These are phyloP conservation scores for Dryobota labecula DNA, from an alignment of 2,888 invertebrate species.

Conservation along the genomic window DNA sequence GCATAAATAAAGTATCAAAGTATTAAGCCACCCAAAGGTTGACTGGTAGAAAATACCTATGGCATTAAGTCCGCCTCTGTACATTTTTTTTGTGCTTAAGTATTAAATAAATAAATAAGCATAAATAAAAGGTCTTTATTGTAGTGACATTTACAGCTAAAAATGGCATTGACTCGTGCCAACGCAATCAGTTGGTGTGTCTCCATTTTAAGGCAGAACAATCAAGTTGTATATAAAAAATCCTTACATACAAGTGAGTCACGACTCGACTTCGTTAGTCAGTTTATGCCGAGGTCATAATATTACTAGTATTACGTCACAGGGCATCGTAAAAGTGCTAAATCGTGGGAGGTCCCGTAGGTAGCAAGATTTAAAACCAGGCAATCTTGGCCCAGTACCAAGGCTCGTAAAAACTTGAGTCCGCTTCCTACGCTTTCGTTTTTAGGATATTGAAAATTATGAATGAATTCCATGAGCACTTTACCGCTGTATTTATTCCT, in stretches of 20 bases:
- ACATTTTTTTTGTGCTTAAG: too few species aligned
- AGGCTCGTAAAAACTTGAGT: constrained; percentile 57
- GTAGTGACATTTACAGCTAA: constrained; percentile 10
- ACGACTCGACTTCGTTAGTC: constrained; percentile 34
- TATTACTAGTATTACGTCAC: constrained; percentile 56
- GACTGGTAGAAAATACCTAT: too few species aligned
- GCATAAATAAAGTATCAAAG: background rate
- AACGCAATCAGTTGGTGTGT: constrained; percentile 28
- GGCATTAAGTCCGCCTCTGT: too few species aligned
- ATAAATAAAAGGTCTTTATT: constrained; percentile 20
- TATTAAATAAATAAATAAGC: too few species aligned
- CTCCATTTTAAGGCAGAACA: constrained; percentile 32
- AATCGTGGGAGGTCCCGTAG: constrained; percentile 52
- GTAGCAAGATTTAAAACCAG: constrained; percentile 59
- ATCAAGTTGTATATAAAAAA: constrained; percentile 33
- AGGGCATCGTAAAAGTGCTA: constrained; percentile 54
- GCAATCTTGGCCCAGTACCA: constrained; percentile 62
- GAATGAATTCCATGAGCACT: constrained; percentile 58
- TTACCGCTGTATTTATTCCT: constrained; percentile 45
- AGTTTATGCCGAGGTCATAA: constrained; percentile 33
- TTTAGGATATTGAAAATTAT: constrained; percentile 56
- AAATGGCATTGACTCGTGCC: constrained; percentile 37
- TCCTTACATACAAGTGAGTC: constrained; percentile 37
- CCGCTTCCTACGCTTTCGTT: constrained; percentile 46
- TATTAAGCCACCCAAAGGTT: too few species aligned